Base-by-base conservation (phyloP, 1,140 invertebrate species). In the Bombus vancouverensis region DNA sequence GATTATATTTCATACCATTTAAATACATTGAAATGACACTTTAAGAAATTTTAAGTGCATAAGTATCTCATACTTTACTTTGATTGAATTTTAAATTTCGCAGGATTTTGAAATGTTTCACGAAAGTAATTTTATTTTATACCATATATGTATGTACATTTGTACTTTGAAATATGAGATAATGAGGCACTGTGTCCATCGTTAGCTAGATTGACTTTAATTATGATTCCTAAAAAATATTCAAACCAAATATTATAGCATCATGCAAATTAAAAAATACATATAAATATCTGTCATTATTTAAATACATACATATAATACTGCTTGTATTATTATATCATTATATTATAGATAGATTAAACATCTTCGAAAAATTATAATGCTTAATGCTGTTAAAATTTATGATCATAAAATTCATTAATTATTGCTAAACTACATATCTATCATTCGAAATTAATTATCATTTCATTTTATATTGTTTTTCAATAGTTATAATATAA, bases 101-200 rank as follows among this genome's bases (percentile, higher is more conserved):
- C 57, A 37, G 9, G 15, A 57, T 32, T 66, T 74, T 57, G 3
- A 28, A 53, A 75, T 34, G 13, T 70, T 47, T 78, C 34, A 44
- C 2, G 44, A 42, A 10, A 13, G 22, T 15, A 66, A 77, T 77
- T 74, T 84, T 66, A 53, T 73, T 68, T 68, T 73, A 53, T 15
- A 4, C 39, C 70, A 53, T 47, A n/a, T 75, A 83, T 70, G 34
- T 82, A 86, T 75, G 44, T 82, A 86, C 42, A 85, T 77, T 86
- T 86, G 73, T 83, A 77, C 81, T 86, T 83, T 8, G 39, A 34
- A 86, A 86, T 86, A 83, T 86, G 53, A 82, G 73, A 83, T 59
- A 86, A 76, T 83, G 85, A 83, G 83, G 77, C 79, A 85, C 62
- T 81, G 70, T 73, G 18, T 85, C 37, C 77, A 57, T 68, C 44